Percentiles rank a stretch among this genome's conserved stretches.
These are phyloP conservation scores for Channa striata DNA, from an alignment of 2,797 vertebrate genomes.

Conservation along the genomic window DNA sequence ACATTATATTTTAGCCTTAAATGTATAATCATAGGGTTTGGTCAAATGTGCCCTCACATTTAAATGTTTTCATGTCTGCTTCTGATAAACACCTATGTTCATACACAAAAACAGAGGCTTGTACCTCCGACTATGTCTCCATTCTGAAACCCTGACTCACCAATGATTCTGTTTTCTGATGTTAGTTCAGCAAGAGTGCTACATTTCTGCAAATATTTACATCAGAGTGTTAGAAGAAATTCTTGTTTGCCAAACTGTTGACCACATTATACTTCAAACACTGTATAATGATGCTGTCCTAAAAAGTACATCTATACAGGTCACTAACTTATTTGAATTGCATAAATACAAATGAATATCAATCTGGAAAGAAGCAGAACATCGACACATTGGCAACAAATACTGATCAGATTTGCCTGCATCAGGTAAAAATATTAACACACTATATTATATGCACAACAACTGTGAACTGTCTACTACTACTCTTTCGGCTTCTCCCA, in stretches of 20 bases:
- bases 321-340: too few species aligned
- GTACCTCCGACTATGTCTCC: conserved; percentile 23
- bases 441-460: too few species aligned
- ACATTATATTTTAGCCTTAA: conserved; percentile 80
- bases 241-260: too few species aligned
- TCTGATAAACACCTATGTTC: conserved; percentile 78
- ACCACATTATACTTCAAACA: background rate
- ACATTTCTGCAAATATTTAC: too few species aligned
- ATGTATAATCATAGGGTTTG: conserved; percentile 82
- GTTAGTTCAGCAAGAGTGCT: background rate
- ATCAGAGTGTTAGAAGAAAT: too few species aligned
- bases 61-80: conserved; percentile 80
- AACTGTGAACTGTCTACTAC: too few species aligned
- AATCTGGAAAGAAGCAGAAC: background rate
- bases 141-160: conserved; percentile 45
- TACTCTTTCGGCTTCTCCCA: too few species aligned
- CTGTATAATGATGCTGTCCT: background rate
- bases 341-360: background rate
- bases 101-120: conserved; percentile 52
- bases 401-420: too few species aligned
- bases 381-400: too few species aligned
- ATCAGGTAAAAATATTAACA: too few species aligned
- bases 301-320: background rate
- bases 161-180: conserved; percentile 14
- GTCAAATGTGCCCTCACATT: conserved; percentile 73